Base-by-base conservation (phyloP, 2,888 invertebrate species). In the Calameuta idolon region DNA sequence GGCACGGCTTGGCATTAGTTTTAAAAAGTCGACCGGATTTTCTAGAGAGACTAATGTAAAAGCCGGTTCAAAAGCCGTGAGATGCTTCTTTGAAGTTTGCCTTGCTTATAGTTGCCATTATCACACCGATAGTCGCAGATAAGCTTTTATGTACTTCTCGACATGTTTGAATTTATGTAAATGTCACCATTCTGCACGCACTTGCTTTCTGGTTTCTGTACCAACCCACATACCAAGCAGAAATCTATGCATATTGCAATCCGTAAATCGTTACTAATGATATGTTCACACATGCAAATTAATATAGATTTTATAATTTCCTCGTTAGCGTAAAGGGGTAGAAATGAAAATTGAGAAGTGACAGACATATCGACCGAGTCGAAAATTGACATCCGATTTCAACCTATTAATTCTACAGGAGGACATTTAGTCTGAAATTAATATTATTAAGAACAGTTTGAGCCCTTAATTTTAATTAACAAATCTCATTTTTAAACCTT, bases 91-190 rank as follows among this genome's bases (percentile, higher is more conserved):
- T 55, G 23, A 55, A 55, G 5, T 23, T 55, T 55, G 55, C 55
- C 23, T 55, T 55, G 23, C 40, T 55, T 55, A 23, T 5, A 55
- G 15, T 55, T 55, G 55, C 9, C 55, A 23, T 2, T 23, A 55
- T 55, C 55, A 55, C 55, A 15, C 55, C 23, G 23, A 55, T 23
- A 55, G 23, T 55, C 9, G 15, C 23, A 55, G 5, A 55, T 55
- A 71, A 31, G 71, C 71, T 31, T 30, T 71, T 71, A 30, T 4
- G 71, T 71, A 3, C 11, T 15, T 33, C 31, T 12, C 31, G 31
- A 71, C 31, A 69, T 11, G 71, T 71, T 71, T 33, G 71, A 12
- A 71, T 33, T 71, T 71, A 71, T 71, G 30, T 11, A 71, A 71
- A 71, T 33, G 71, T 71, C 33, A 33, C 31, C 71, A 31, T 35